These are phyloP conservation scores for Brevipalpus yothersi DNA, from an alignment of 1,140 invertebrate species.

Conservation along the genomic window DNA sequence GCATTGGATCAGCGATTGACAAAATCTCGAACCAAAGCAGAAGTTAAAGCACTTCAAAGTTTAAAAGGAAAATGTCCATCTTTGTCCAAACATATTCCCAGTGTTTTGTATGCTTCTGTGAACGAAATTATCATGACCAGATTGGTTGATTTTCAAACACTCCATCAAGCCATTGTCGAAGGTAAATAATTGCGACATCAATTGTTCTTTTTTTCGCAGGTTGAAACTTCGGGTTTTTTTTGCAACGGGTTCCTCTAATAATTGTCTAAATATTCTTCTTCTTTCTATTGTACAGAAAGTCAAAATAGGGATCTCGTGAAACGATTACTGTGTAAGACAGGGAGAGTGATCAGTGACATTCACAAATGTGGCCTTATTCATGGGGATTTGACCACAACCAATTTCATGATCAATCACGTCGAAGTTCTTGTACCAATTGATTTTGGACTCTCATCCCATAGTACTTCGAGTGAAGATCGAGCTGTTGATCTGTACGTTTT, in stretches of 20 bases:
- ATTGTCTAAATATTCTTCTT: no score
- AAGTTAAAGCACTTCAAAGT: constrained; percentile 43
- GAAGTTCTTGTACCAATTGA: constrained; percentile 47
- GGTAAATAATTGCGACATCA: neutral
- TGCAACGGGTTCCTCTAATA: no score
- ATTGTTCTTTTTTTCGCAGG: neutral
- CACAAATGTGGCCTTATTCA: constrained; percentile 71
- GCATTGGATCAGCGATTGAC: constrained; percentile 55
- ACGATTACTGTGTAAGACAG: constrained; percentile 36
- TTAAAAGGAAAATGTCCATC: neutral
- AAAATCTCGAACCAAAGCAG: constrained; percentile 65
- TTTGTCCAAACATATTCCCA: constrained; percentile 1
- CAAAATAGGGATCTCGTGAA: constrained; percentile 11
- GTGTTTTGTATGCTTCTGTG: constrained; percentile 27
- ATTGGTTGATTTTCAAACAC: constrained; percentile 40
- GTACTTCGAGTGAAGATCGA: constrained; percentile 59
- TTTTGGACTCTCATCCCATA: constrained; percentile 65
- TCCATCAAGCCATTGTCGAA: constrained; percentile 33
- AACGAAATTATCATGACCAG: constrained; percentile 66
- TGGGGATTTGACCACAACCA: constrained; percentile 92
- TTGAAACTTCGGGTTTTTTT: no score
- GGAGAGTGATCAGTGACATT: constrained; percentile 43
- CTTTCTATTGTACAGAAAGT: neutral
- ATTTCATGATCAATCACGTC: constrained; percentile 32
- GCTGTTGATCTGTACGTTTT: constrained; percentile 93